A percentile compares a stretch with the other conserved stretches of the same genome.
Evolutionary conservation across 1,140 invertebrate species (phyloP).

Genomic region (Lordiphosa mommai): DNA sequence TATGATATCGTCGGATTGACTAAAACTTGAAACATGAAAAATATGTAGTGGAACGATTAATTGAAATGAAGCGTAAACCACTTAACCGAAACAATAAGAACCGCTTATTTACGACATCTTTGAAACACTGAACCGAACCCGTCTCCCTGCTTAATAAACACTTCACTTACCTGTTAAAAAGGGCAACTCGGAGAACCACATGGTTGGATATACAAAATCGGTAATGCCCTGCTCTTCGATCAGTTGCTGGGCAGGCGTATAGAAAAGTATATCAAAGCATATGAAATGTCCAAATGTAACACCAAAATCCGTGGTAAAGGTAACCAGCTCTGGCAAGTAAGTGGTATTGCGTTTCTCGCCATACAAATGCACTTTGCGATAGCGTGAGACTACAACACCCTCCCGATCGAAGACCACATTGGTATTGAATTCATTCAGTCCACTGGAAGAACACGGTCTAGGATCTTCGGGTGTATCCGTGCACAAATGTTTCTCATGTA

Average conservation of each 20-base stretch:
- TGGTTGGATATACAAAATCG: conserved; percentile 86
- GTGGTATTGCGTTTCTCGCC: conserved; percentile 59
- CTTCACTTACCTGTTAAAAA: conserved; percentile 83
- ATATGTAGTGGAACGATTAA: too few relatives aligned
- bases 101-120: too few relatives aligned
- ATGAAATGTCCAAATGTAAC: conserved; percentile 89
- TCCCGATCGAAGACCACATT: conserved; percentile 86
- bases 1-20: too few relatives aligned
- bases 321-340: conserved; percentile 78
- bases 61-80: too few relatives aligned
- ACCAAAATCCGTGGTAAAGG: conserved; percentile 90
- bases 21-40: too few relatives aligned
- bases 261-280: conserved; percentile 89
- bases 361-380: conserved; percentile 88
- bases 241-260: conserved; percentile 80
- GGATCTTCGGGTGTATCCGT: conserved; percentile 59
- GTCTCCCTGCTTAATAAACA: too few relatives aligned
- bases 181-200: conserved; percentile 87
- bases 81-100: too few relatives aligned
- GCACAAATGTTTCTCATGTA: conserved; percentile 84
- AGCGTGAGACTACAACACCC: conserved; percentile 82
- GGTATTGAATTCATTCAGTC: conserved; percentile 84
- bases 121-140: too few relatives aligned
- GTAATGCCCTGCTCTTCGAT: conserved; percentile 79
- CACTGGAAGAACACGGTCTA: conserved; percentile 68